These are phyloP conservation scores for Microplitis mediator DNA, from an alignment of 1,140 invertebrate genomes.

Conservation along the genomic window DNA sequence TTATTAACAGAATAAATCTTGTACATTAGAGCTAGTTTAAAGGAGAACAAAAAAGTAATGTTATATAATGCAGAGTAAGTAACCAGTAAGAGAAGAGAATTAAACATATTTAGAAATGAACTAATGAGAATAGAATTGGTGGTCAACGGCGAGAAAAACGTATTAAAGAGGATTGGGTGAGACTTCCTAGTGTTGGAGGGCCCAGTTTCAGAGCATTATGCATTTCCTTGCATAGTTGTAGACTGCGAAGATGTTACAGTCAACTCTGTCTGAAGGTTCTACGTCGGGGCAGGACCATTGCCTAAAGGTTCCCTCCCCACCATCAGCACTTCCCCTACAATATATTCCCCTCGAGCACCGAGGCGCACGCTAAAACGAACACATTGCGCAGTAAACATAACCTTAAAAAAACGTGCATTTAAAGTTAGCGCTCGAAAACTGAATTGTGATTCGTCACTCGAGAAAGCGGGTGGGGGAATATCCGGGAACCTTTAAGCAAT, in stretches of 20 bases:
- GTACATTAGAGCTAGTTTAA: not conserved
- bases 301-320: too few species aligned
- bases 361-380: too few species aligned
- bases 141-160: not conserved
- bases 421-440: too few species aligned
- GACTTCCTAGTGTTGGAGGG: not conserved
- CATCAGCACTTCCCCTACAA: too few species aligned
- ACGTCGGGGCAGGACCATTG: too few species aligned
- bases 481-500: too few species aligned
- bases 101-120: not conserved
- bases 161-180: not conserved
- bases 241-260: not conserved
- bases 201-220: not conserved
- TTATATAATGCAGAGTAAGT: not conserved
- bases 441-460: too few species aligned
- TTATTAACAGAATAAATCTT: not conserved
- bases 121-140: not conserved
- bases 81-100: not conserved
- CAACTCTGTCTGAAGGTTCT: too few species aligned
- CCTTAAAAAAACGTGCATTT: too few species aligned
- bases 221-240: not conserved
- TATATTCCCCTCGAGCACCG: too few species aligned
- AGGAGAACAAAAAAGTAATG: not conserved
- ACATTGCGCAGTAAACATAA: too few species aligned
- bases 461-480: too few species aligned